phyloP scores from a whole-genome alignment of 2,797 vertebrate species.

The Coregonus ussuriensis region DNA sequence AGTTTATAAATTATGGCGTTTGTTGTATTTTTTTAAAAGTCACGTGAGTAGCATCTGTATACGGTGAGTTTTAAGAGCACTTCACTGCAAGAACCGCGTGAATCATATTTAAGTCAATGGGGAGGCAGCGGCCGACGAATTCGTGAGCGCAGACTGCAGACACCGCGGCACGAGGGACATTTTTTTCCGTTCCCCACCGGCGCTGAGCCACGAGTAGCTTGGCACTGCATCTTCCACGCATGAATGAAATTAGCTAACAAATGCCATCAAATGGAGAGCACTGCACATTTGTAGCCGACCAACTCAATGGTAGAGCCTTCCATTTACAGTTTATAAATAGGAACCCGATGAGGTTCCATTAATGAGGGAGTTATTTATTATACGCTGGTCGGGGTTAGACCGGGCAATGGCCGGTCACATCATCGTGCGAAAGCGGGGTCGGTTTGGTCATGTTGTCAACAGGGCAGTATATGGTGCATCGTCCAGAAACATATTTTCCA shows the following conservation, averaged over 20 bases:
- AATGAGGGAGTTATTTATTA: background rate
- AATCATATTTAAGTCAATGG: slow-evolving; percentile 11
- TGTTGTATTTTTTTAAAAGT: background rate
- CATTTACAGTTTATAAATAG: background rate
- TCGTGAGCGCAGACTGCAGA: background rate
- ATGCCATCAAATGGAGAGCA: background rate
- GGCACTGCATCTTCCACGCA: background rate
- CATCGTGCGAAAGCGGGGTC: no score
- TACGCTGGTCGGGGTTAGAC: no score
- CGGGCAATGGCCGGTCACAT: no score
- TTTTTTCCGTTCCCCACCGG: background rate
- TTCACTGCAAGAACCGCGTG: background rate
- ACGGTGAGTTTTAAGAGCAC: background rate
- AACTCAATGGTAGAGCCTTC: background rate
- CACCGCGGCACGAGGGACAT: background rate
- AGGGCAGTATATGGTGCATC: no score
- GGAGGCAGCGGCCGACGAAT: background rate
- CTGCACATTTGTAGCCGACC: background rate
- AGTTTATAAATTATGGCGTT: background rate
- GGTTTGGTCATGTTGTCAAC: no score
- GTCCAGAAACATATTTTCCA: background rate
- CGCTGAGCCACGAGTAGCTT: slow-evolving; percentile 35
- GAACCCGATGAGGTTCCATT: background rate
- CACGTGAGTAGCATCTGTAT: background rate
- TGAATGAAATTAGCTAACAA: background rate